These are phyloP conservation scores for Drosophila erecta DNA, from an alignment of 1,140 invertebrate genomes.

Conservation along the genomic window DNA sequence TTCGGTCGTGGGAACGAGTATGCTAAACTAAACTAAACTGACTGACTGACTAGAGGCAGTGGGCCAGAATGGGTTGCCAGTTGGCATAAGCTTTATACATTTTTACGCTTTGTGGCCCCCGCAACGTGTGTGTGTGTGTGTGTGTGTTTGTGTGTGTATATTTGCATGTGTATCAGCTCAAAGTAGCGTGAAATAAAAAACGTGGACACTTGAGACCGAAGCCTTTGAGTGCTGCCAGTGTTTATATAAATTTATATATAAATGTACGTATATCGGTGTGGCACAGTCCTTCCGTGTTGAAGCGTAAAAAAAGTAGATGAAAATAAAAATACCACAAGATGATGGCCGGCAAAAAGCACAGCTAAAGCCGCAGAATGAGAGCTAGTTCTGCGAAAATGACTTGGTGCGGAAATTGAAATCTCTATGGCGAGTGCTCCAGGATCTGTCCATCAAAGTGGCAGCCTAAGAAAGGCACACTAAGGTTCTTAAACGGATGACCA, in stretches of 20 bases:
- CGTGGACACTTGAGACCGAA: constrained; percentile 54
- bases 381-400: constrained; percentile 18
- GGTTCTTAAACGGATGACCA: constrained; percentile 44
- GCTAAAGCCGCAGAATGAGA: constrained; percentile 6
- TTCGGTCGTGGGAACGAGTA: background rate
- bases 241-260: constrained; percentile 9
- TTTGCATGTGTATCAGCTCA: constrained; percentile 70
- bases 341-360: constrained; percentile 29
- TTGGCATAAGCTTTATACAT: constrained; percentile 69
- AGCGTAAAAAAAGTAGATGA: constrained; percentile 37
- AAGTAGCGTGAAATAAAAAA: constrained; percentile 69
- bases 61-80: constrained; percentile 23
- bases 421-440: constrained; percentile 11
- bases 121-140: constrained; percentile 6
- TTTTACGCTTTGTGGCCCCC: constrained; percentile 72
- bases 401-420: constrained; percentile 33
- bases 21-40: constrained; percentile 61
- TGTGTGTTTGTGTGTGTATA: constrained; percentile 14
- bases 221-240: constrained; percentile 47
- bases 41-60: constrained; percentile 48
- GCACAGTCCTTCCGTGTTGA: constrained; percentile 38
- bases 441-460: constrained; percentile 49
- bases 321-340: constrained; percentile 39
- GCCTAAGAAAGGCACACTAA: constrained; percentile 46
- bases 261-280: background rate